A percentile compares a stretch with the other conserved stretches of the same genome.
These are phyloP conservation scores for Charadrius vociferus DNA, from an alignment of 2,113 vertebrate genomes.

Conservation along the genomic window DNA sequence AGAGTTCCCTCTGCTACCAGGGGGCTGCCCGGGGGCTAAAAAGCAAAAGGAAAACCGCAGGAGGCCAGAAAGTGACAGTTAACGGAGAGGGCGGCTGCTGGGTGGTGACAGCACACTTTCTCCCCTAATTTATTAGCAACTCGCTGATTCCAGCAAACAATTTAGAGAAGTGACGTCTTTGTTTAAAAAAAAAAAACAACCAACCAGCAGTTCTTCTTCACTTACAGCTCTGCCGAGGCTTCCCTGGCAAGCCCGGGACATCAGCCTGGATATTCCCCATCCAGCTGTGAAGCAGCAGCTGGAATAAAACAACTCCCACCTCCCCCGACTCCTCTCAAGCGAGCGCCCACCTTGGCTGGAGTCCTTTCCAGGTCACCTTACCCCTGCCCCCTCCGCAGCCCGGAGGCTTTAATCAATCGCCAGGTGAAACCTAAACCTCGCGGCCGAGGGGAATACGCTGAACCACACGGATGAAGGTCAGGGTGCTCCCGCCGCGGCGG, in stretches of 20 bases:
- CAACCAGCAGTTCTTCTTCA: background rate
- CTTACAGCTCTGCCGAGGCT: background rate
- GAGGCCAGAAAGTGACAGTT: fast-evolving
- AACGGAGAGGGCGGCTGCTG: fast-evolving
- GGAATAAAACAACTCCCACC: background rate
- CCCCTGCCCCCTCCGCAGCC: background rate
- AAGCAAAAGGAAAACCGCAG: background rate
- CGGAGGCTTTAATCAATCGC: background rate
- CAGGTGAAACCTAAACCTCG: conserved; percentile 43
- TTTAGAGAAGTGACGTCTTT: background rate
- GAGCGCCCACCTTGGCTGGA: background rate
- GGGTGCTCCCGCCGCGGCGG: background rate
- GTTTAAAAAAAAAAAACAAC: background rate
- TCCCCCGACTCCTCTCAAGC: fast-evolving
- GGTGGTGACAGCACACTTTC: background rate
- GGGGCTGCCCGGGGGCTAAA: background rate
- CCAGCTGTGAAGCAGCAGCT: background rate
- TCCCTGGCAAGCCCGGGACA: background rate
- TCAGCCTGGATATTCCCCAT: background rate
- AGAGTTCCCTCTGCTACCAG: fast-evolving
- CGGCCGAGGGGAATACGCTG: background rate
- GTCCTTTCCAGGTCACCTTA: conserved; percentile 31
- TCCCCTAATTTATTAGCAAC: background rate
- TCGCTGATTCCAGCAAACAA: background rate
- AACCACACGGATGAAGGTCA: background rate